Evolutionary conservation across 2,888 invertebrate genomes (phyloP).

Genomic region (Limenitis camilla): DNA sequence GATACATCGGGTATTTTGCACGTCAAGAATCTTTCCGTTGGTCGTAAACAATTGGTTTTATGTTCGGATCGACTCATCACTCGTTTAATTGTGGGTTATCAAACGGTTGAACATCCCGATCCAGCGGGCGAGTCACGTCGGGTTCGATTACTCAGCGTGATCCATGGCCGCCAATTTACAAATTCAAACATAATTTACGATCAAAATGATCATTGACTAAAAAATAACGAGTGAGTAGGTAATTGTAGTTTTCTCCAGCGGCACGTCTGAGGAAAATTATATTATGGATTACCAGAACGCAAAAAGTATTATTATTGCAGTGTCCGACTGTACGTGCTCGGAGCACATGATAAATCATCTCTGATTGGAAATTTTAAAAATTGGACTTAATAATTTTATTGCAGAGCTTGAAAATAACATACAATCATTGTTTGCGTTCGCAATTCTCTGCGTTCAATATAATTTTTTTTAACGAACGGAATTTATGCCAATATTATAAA

Average conservation of each 20-base stretch:
- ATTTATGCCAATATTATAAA: neutral
- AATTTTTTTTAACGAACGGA: neutral
- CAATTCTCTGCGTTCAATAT: neutral
- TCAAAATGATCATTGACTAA: constrained; percentile 16
- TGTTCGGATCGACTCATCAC: constrained; percentile 37
- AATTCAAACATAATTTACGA: constrained; percentile 20
- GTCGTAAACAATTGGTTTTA: constrained; percentile 45
- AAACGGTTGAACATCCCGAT: constrained; percentile 16
- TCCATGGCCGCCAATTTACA: constrained; percentile 21
- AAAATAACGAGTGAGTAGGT: constrained; percentile 11
- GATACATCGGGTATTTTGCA: constrained; percentile 12
- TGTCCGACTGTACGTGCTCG: constrained; percentile 17
- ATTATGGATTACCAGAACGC: constrained; percentile 17
- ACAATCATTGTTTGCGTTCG: constrained; percentile 1
- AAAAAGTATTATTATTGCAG: constrained; percentile 14
- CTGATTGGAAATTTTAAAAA: constrained; percentile 17
- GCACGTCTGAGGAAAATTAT: constrained; percentile 16
- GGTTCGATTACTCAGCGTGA: constrained; percentile 21
- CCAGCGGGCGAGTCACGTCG: constrained; percentile 13
- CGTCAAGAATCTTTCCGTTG: constrained; percentile 18
- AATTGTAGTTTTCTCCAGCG: constrained; percentile 9
- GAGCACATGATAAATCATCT: constrained; percentile 21
- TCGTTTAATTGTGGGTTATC: constrained; percentile 25
- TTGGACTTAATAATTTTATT: constrained; percentile 17
- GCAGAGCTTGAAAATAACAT: constrained; percentile 15